These are phyloP conservation scores for Amazona vittata DNA, from an alignment of 2,113 vertebrate species.

Conservation along the genomic window DNA sequence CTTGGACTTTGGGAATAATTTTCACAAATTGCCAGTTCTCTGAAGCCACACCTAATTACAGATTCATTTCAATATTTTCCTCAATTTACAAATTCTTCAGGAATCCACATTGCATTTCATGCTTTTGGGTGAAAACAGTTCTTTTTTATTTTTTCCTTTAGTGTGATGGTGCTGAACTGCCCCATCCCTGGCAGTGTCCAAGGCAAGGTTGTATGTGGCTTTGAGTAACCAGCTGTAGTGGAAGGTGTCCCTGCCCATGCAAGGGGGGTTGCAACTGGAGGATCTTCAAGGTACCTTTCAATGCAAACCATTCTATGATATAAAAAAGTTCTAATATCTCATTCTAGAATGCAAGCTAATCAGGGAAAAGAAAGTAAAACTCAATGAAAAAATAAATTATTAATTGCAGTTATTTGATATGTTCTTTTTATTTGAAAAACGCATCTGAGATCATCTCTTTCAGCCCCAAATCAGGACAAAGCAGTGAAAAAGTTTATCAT, in stretches of 20 bases:
- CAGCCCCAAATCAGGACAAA: background rate
- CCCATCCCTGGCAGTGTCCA: background rate
- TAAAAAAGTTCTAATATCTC: background rate
- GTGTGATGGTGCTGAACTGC: background rate
- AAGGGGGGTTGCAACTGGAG: background rate
- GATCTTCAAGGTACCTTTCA: background rate
- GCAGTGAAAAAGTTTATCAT: background rate
- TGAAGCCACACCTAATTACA: background rate
- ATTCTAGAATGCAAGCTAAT: background rate
- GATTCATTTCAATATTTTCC: background rate
- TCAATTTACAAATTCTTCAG: background rate
- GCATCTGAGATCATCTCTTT: background rate
- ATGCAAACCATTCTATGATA: background rate
- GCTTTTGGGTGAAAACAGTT: background rate
- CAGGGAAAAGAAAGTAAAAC: background rate
- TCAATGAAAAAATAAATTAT: background rate
- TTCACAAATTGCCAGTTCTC: background rate
- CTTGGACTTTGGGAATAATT: background rate
- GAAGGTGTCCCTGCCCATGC: background rate
- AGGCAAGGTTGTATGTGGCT: background rate
- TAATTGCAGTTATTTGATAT: background rate
- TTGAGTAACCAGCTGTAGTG: background rate
- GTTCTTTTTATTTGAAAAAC: background rate
- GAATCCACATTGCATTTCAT: background rate
- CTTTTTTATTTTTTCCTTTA: background rate